A percentile compares a stretch with the other conserved stretches of the same genome.
Conservation (phyloP, 53 echinoderm and acorn worm genomes). For the Hippasteria phrygiana region DNA sequence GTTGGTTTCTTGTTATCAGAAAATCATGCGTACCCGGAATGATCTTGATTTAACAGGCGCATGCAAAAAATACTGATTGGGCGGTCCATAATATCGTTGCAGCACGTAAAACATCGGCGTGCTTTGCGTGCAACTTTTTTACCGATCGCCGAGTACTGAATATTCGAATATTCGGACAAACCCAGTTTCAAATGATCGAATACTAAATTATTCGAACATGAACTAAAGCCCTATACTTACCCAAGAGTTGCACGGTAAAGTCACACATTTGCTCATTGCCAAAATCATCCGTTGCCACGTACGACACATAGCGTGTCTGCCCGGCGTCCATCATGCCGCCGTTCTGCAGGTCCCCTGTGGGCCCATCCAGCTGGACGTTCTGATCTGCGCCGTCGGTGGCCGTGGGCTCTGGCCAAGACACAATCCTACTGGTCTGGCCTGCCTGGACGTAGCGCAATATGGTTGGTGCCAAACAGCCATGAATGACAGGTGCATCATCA, state of each 20-base stretch:
- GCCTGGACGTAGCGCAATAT: constrained; percentile 17
- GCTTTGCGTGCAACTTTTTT: no score
- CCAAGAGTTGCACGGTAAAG: constrained; percentile 59
- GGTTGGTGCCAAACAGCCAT: constrained; percentile 4
- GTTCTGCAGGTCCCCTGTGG: neutral
- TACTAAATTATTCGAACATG: no score
- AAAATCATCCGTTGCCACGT: constrained; percentile 61
- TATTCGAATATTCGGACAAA: no score
- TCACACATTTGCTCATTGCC: constrained; percentile 38
- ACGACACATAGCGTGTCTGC: neutral
- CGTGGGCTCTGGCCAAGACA: constrained; percentile 64
- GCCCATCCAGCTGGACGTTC: neutral
- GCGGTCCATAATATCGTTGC: no score
- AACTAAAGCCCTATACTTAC: constrained; percentile 49
- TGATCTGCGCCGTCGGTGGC: constrained; percentile 53
- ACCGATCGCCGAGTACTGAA: no score
- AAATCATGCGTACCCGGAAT: no score
- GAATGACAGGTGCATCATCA: neutral
- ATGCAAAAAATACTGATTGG: no score
- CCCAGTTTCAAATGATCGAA: no score
- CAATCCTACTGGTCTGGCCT: constrained; percentile 17
- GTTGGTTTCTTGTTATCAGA: no score
- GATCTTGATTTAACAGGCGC: no score
- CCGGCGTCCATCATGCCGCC: neutral
- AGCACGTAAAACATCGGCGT: no score